A percentile compares a stretch with the other conserved stretches of the same genome.
phyloP scores from a whole-genome alignment of 2,888 invertebrate species.

The Eupeodes latifasciatus region DNA sequence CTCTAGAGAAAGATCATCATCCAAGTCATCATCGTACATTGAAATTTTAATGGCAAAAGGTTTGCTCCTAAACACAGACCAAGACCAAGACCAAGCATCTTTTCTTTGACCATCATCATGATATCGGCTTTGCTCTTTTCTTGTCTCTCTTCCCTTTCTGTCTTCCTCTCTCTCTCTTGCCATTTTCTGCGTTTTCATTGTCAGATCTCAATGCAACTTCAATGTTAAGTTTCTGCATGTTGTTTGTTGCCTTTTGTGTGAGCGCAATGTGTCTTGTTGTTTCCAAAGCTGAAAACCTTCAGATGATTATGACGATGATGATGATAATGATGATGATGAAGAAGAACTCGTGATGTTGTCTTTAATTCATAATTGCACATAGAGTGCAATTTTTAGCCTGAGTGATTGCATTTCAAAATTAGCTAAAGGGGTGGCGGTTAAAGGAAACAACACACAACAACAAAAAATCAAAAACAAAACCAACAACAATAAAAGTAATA shows the following conservation, averaged over 20 bases:
- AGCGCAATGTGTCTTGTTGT: slow-evolving; percentile 21
- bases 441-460: slow-evolving; percentile 9
- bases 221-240: slow-evolving; percentile 10
- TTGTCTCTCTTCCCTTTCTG: not conserved
- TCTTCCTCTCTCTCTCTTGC: not conserved
- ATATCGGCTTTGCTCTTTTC: not conserved
- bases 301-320: slow-evolving; percentile 4
- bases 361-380: slow-evolving; percentile 73
- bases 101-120: slow-evolving; percentile 33
- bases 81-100: slow-evolving; percentile 26
- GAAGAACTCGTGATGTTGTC: slow-evolving; percentile 68
- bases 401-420: slow-evolving; percentile 76
- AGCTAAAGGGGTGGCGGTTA: slow-evolving; percentile 61
- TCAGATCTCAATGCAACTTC: slow-evolving; percentile 56
- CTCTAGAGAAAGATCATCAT: slow-evolving; percentile 74
- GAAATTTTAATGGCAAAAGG: slow-evolving; percentile 74
- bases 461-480: not conserved
- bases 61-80: slow-evolving; percentile 31
- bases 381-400: slow-evolving; percentile 70
- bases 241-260: slow-evolving; percentile 35
- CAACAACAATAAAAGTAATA: slow-evolving; percentile 11
- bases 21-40: slow-evolving; percentile 73
- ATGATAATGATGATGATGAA: slow-evolving; percentile 6
- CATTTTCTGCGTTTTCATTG: slow-evolving; percentile 14
- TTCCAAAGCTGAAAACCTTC: not conserved